phyloP scores from a whole-genome alignment of 2,113 vertebrate species.

The Lethenteron reissneri region DNA sequence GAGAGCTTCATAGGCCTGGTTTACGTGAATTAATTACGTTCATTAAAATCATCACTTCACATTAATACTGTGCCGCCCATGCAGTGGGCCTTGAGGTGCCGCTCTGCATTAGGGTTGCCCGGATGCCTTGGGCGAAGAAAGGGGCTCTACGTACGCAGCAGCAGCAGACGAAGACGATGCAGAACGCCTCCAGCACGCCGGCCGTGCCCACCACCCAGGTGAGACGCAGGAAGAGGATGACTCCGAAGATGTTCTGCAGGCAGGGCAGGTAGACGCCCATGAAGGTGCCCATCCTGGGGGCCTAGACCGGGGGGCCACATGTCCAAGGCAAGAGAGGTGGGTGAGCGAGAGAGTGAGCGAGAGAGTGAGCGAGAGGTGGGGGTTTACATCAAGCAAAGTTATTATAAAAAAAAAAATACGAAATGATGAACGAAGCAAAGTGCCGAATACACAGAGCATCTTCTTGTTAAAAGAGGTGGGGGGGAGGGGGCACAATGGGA shows the following conservation, averaged over 20 bases:
- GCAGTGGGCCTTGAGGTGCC: no score
- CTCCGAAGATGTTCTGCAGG: slow-evolving; percentile 96
- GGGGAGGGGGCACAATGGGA: not conserved
- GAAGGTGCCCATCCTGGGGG: slow-evolving; percentile 74
- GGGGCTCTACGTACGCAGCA: slow-evolving; percentile 39
- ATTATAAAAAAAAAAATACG: not conserved
- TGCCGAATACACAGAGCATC: no score
- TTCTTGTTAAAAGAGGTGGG: not conserved
- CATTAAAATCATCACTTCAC: no score
- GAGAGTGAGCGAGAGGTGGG: not conserved
- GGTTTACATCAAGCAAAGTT: not conserved
- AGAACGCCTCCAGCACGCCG: slow-evolving; percentile 71
- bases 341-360: not conserved
- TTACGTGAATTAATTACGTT: no score
- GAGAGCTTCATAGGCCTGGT: no score
- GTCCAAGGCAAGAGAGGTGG: not conserved
- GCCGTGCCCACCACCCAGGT: slow-evolving; percentile 93
- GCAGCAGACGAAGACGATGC: slow-evolving; percentile 90
- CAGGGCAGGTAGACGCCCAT: slow-evolving; percentile 96
- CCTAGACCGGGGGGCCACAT: slow-evolving; percentile 26
- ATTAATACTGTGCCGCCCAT: no score
- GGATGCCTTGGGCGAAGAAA: no score
- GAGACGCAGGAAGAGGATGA: slow-evolving; percentile 91
- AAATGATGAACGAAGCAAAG: no score
- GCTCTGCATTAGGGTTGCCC: no score